Evolutionary conservation across 2,888 invertebrate genomes (phyloP), one percentile per base, ranked within the genome.

Genomic region (Drosophila engyochracea): DNA sequence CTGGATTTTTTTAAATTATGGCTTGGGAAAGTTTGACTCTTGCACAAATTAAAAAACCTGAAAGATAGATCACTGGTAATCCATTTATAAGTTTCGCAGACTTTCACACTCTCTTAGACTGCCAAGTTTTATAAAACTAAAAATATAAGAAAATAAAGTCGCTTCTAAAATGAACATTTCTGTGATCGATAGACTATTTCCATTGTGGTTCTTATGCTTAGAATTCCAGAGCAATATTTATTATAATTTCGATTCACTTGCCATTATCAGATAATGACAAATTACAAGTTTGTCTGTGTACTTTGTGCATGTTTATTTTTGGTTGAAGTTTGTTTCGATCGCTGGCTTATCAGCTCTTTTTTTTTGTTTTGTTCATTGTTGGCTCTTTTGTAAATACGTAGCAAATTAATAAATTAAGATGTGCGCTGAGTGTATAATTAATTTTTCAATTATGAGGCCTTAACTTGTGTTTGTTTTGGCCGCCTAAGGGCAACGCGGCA

Each of bases 361-460:
- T 19, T 28, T 28, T 33, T 47, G 53, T 10, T n/a, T 57, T 37
- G 44, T 39, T 47, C 28, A n/a, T 69, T 41, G 51, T 68, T 19
- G 69, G 69, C 30, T 49, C 9, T 47, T 47, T 9, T 73, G 81
- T 76, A 81, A 79, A 81, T 79, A 81, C 31, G 51, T 66, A 53
- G 81, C 49, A 81, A 79, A 81, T 79, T 79, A 76, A 81, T 81
- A 73, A 73, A 81, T 79, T 76, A 76, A 76, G 77, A 70, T 66
- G 79, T 57, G 63, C 69, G 65, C 77, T 66, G 52, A n/a, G 68
- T 79, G 69, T 82, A 74, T 81, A 86, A 86, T 85, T 86, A 83
- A 81, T 89, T 85, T 86, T 86, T 89, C 82, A 85, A 89, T 85
- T 85, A 89, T 76, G 68, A 51, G 76, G 89, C 73, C 74, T 89